Percentiles rank a stretch among this genome's conserved stretches.
Evolutionary conservation across 1,140 invertebrate genomes (phyloP).

Genomic region (Psilanteris sp.): DNA sequence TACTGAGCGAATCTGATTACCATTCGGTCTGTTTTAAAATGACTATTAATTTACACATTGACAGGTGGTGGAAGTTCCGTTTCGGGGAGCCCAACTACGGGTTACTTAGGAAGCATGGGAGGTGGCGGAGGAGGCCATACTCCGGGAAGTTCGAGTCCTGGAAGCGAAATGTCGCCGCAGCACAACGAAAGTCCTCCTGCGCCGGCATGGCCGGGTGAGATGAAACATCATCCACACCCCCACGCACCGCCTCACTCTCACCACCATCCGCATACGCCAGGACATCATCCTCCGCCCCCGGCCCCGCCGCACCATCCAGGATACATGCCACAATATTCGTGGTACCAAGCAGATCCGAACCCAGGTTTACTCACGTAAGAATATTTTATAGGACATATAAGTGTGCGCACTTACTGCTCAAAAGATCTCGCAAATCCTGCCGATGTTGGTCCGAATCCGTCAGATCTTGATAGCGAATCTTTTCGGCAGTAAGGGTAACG

Average conservation of each 20-base stretch:
- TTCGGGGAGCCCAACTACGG: conserved; percentile 77
- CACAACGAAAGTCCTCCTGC: conserved; percentile 82
- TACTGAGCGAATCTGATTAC: no score
- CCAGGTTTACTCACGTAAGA: conserved; percentile 87
- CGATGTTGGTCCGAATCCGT: no score
- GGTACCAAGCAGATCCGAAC: conserved; percentile 87
- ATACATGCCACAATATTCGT: conserved; percentile 88
- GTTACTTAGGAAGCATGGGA: conserved; percentile 78
- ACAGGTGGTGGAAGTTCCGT: conserved; percentile 77
- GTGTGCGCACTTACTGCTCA: conserved; percentile 18
- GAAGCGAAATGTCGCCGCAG: conserved; percentile 82
- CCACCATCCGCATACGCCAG: conserved; percentile 82
- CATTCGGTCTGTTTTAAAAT: not conserved
- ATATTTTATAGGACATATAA: conserved; percentile 59
- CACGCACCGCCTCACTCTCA: conserved; percentile 81
- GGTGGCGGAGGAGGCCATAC: conserved; percentile 80
- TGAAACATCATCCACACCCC: conserved; percentile 84
- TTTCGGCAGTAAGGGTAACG: no score
- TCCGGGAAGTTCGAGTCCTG: conserved; percentile 81
- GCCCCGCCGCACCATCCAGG: conserved; percentile 79
- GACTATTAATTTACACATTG: not conserved
- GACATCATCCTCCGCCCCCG: conserved; percentile 81
- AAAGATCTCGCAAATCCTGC: no score
- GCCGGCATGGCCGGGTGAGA: conserved; percentile 84
- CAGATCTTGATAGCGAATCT: no score